Evolutionary conservation across 2,797 vertebrate genomes (phyloP).

Genomic region (Steatocranus sp.): DNA sequence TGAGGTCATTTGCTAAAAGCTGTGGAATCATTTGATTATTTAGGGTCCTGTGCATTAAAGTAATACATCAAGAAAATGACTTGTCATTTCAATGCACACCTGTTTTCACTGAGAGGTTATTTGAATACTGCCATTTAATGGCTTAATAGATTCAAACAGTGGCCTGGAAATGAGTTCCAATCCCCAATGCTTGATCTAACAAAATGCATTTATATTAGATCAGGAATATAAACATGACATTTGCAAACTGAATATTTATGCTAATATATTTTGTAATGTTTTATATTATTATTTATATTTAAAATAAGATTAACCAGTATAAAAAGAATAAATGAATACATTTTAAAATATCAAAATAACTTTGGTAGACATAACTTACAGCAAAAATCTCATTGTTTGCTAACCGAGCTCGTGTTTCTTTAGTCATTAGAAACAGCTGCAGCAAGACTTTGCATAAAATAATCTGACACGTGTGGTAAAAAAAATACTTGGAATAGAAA

Average conservation of each 20-base stretch:
- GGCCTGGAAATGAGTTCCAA: not conserved
- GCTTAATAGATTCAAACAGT: not conserved
- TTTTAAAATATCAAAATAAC: not conserved
- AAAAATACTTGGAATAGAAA: not conserved
- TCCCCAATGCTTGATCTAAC: not conserved
- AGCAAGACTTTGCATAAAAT: not conserved
- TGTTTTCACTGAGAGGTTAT: not conserved
- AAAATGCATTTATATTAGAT: not conserved
- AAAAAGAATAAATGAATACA: not conserved
- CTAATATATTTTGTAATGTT: rapidly evolving
- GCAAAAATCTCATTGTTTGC: no score
- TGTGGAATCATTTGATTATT: not conserved
- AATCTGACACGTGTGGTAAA: not conserved
- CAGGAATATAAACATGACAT: not conserved
- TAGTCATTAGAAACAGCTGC: not conserved
- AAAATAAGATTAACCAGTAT: not conserved
- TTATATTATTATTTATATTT: not conserved
- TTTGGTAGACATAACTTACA: not conserved
- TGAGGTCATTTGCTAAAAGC: rapidly evolving
- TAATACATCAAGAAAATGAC: not conserved
- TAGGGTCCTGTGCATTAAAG: not conserved
- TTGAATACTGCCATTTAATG: not conserved
- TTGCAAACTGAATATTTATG: not conserved
- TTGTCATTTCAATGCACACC: not conserved
- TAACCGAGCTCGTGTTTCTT: no score